Conservation (phyloP, 2,797 vertebrate genomes). For the Caiman crocodilus region DNA sequence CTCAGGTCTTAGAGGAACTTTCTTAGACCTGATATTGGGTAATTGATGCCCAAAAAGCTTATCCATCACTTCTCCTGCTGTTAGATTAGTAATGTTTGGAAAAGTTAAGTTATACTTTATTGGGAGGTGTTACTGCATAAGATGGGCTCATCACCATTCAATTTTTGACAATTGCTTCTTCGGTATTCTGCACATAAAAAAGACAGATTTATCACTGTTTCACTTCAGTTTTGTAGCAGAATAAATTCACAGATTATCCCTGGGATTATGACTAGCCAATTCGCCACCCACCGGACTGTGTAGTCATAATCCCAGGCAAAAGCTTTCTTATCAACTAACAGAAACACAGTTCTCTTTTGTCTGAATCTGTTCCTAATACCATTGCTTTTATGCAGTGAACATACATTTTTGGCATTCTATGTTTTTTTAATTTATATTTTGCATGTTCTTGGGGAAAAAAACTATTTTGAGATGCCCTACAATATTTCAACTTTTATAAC, state of each 20-base stretch:
- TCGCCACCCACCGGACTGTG: no score
- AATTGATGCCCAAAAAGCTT: no score
- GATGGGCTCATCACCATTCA: neutral
- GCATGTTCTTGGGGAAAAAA: neutral
- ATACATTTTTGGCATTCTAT: neutral
- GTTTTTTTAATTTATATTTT: neutral
- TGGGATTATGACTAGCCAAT: no score
- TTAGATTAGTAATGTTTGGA: no score
- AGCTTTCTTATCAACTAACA: neutral
- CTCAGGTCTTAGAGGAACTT: no score
- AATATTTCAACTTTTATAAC: neutral
- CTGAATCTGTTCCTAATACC: neutral
- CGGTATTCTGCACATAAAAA: neutral
- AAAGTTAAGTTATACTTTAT: neutral
- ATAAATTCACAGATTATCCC: neutral
- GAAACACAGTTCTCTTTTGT: neutral
- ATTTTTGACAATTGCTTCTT: neutral
- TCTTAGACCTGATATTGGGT: no score
- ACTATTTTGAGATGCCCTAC: neutral
- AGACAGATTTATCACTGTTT: no score
- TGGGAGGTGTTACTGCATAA: neutral
- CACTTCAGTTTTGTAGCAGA: neutral
- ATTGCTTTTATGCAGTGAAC: neutral
- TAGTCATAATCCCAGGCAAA: neutral
- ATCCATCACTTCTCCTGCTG: no score